Base-by-base conservation (phyloP, 2,113 vertebrate genomes). In the Chascanopsetta lugubris region DNA sequence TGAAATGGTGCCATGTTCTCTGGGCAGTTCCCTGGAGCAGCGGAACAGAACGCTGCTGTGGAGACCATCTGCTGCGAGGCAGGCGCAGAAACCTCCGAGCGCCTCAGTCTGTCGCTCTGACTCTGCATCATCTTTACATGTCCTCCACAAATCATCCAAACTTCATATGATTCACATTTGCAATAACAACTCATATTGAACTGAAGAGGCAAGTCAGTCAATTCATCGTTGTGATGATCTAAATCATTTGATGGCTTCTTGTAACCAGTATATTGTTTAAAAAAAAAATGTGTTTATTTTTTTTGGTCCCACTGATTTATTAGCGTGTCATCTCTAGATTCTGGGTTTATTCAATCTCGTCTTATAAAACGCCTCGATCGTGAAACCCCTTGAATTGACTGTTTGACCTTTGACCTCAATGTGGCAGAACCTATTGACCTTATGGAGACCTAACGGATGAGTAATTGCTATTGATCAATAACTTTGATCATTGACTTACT, bases 11-110 rank as follows among this genome's bases (percentile, higher is more conserved):
- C 79, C 51, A 15, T 72, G 40, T 61, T 66, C 62, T 55, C 53
- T 38, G 71, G 63, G 71, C 79, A 73, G 62, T 50, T 66, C 70
- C 36, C 40, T 42, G 34, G 59, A 56, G 59, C 60, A 48, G 56
- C 36, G 53, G 47, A 75, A 50, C 74, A 73, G n/a, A 78, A 77
- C 71, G 77, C 84, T 79, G 83, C 61, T 76, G 84, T 65, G 69
- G 45, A 48, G 36, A 74, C 82, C 87, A 85, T 89, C 87, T 87
- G 85, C 73, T 80, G 48, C 53, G 67, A 0, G 61, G 20, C 51
- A 26, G 68, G 67, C 53, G 49, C 63, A 61, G 71, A 72, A 38
- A 69, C 56, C 69, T 65, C n/a, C 59, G 54, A 63, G 54, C n/a
- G n/a, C 48, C 62, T 34, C 75, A 51, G 75, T 78, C 80, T 87